These are phyloP conservation scores for Macrophya alboannulata DNA, from an alignment of 2,888 invertebrate genomes.

Conservation along the genomic window DNA sequence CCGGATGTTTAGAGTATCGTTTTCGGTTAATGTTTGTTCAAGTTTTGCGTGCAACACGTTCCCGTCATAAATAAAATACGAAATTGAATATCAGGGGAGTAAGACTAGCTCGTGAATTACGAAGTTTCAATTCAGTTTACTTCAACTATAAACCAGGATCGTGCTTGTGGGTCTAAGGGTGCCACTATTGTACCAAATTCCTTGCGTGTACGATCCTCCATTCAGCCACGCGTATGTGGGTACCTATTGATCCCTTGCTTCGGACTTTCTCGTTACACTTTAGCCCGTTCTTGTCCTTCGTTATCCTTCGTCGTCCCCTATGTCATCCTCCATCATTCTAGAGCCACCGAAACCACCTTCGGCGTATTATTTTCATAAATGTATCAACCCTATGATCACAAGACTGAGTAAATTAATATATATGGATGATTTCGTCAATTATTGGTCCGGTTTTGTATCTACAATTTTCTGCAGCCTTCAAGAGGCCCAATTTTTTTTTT, in stretches of 20 bases:
- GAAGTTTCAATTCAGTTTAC: neutral
- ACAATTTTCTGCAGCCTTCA: too few species aligned
- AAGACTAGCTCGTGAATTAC: neutral
- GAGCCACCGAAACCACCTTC: neutral
- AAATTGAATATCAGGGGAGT: neutral
- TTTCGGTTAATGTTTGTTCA: too few species aligned
- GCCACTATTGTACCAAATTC: constrained; percentile 16
- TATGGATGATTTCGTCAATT: too few species aligned
- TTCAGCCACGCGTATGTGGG: constrained; percentile 55
- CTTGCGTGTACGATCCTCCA: neutral
- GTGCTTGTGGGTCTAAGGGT: neutral
- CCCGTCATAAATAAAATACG: neutral
- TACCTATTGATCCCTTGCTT: constrained; percentile 64
- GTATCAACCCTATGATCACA: neutral
- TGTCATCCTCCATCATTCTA: constrained; percentile 9
- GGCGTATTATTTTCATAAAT: neutral
- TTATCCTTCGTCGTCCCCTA: neutral
- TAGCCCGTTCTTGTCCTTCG: neutral
- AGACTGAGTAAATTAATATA: neutral
- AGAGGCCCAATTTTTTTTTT: too few species aligned
- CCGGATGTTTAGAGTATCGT: neutral
- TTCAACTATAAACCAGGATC: neutral
- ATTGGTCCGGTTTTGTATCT: too few species aligned
- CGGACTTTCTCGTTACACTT: constrained; percentile 13
- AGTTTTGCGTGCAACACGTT: too few species aligned